Conservation (phyloP, 2,797 vertebrate genomes). For the Acanthurus leucopareius region DNA sequence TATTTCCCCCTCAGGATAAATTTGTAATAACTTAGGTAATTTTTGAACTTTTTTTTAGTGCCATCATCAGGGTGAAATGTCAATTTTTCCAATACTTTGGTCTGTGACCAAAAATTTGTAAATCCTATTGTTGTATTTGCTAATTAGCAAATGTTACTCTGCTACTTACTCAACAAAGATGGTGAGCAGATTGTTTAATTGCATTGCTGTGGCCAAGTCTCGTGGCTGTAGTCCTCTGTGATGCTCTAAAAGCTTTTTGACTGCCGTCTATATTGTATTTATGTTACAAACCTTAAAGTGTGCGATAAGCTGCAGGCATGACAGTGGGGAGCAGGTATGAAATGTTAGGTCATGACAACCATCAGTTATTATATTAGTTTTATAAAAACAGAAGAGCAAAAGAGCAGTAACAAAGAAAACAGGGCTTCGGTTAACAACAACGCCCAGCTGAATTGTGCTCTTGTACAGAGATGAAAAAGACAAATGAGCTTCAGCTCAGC, state of each 20-base stretch:
- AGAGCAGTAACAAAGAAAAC: neutral
- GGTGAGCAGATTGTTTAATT: neutral
- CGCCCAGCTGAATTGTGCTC: neutral
- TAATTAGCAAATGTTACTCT: neutral
- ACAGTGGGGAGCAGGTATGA: neutral
- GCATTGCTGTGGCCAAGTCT: neutral
- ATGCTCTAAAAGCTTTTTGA: neutral
- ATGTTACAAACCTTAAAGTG: neutral
- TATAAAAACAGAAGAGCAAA: neutral
- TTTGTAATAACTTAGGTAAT: neutral
- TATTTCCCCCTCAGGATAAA: slow-evolving; percentile 3
- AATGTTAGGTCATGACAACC: neutral
- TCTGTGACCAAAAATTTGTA: neutral
- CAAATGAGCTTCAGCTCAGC: neutral
- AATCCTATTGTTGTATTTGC: neutral
- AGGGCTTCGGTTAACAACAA: neutral
- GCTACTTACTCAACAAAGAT: neutral
- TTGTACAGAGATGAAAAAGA: neutral
- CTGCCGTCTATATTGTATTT: neutral
- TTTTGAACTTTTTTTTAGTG: neutral
- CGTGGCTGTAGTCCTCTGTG: neutral
- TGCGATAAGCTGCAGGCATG: neutral
- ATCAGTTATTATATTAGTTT: neutral
- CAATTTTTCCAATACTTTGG: neutral
- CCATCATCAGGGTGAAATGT: slow-evolving; percentile 6